Conservation (phyloP, 2,797 vertebrate genomes). For the Selene dorsalis region DNA sequence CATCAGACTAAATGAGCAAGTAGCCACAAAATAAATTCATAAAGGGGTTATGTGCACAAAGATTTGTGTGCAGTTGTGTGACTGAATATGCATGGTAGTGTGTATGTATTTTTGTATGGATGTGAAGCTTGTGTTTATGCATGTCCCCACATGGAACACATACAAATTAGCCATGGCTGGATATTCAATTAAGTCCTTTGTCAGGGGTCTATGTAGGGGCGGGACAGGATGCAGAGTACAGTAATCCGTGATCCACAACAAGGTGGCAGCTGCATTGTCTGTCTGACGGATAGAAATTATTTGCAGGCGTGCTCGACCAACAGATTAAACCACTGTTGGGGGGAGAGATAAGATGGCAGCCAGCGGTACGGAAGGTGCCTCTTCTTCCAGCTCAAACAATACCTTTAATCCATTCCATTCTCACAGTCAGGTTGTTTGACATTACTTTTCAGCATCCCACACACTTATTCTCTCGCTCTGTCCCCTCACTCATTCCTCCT, state of each 20-base stretch:
- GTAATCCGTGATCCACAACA: slow-evolving; percentile 86
- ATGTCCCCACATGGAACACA: slow-evolving; percentile 69
- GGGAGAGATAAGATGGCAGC: slow-evolving; percentile 83
- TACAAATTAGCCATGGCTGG: slow-evolving; percentile 82
- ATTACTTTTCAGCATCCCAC: slow-evolving; percentile 81
- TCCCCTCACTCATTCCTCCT: slow-evolving; percentile 53
- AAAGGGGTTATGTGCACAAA: slow-evolving; percentile 16
- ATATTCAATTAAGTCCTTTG: slow-evolving; percentile 86
- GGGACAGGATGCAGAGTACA: slow-evolving; percentile 79
- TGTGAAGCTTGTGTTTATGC: slow-evolving; percentile 53
- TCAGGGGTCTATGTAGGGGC: slow-evolving; percentile 80
- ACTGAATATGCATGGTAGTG: slow-evolving; percentile 17
- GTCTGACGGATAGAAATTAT: slow-evolving; percentile 85
- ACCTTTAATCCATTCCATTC: slow-evolving; percentile 83
- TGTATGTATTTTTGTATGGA: slow-evolving; percentile 46
- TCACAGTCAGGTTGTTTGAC: slow-evolving; percentile 81
- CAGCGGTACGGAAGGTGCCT: slow-evolving; percentile 75
- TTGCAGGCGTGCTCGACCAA: slow-evolving; percentile 84
- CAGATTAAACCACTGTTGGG: slow-evolving; percentile 86
- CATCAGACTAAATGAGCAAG: slow-evolving; percentile 61
- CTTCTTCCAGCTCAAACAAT: slow-evolving; percentile 82
- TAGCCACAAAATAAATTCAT: slow-evolving; percentile 62
- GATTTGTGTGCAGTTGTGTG: slow-evolving; percentile 24
- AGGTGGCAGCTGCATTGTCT: slow-evolving; percentile 86
- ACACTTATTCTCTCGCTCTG: slow-evolving; percentile 53